Evolutionary conservation across 1,140 invertebrate species (phyloP).

Genomic region (Bombus soroeensis): DNA sequence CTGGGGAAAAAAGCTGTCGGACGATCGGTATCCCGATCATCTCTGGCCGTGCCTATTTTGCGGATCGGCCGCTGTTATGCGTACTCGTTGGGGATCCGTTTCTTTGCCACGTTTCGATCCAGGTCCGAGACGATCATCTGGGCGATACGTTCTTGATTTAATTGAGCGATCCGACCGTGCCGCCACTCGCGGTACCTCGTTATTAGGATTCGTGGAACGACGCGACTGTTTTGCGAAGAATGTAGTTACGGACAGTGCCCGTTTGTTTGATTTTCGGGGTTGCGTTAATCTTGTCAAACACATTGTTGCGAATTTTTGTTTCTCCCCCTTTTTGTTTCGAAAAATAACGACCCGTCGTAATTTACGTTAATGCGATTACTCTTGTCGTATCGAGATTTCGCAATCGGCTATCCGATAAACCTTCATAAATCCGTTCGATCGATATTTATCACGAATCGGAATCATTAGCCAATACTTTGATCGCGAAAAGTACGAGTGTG

Average conservation of each 20-base stretch:
- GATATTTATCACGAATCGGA: constrained; percentile 10
- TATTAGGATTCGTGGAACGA: constrained; percentile 29
- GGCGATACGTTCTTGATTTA: constrained; percentile 41
- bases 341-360: not conserved
- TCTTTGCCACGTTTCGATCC: constrained; percentile 47
- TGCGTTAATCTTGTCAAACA: not conserved
- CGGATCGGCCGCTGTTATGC: constrained; percentile 34
- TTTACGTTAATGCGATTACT: not conserved
- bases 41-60: constrained; percentile 57
- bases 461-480: constrained; percentile 14
- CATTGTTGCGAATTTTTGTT: not conserved
- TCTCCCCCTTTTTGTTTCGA: not conserved
- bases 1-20: constrained; percentile 44
- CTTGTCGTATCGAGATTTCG: not conserved
- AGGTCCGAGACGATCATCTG: constrained; percentile 9
- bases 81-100: constrained; percentile 24
- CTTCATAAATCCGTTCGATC: not conserved
- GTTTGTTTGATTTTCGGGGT: not conserved
- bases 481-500: constrained; percentile 44
- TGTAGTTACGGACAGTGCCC: not conserved
- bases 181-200: not conserved
- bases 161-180: constrained; percentile 39
- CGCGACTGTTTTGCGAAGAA: not conserved
- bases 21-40: constrained; percentile 62
- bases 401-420: not conserved